These are phyloP conservation scores for Holothuria leucospilota DNA, from an alignment of 53 echinoderm and acorn worm genomes.

Conservation along the genomic window DNA sequence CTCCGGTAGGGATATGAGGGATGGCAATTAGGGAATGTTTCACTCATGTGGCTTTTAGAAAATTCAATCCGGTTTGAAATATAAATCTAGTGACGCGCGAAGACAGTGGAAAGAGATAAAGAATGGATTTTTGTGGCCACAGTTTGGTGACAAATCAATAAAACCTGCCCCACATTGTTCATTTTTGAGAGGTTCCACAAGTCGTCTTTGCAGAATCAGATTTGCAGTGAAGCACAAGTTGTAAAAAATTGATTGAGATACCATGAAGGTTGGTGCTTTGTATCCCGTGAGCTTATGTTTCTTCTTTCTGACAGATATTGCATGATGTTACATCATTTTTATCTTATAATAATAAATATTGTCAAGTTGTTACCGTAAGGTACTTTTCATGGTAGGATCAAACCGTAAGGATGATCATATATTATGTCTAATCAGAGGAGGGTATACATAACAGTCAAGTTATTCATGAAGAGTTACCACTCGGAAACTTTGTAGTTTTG, in stretches of 20 bases:
- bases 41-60: constrained; percentile 32
- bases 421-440: constrained; percentile 4
- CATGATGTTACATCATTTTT: neutral
- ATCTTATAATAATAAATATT: constrained; percentile 15
- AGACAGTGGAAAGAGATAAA: neutral
- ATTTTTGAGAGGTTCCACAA: too few relatives aligned
- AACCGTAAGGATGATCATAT: neutral
- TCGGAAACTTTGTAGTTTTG: too few relatives aligned
- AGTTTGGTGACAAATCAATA: constrained; percentile 26
- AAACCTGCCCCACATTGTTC: constrained; percentile 1
- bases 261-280: too few relatives aligned
- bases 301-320: neutral
- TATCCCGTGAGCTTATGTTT: neutral
- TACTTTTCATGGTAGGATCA: neutral
- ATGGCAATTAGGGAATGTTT: constrained; percentile 40
- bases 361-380: neutral
- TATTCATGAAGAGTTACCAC: too few relatives aligned
- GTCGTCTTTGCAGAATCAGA: too few relatives aligned
- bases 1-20: neutral
- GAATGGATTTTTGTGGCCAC: constrained; percentile 1
- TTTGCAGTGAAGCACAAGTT: too few relatives aligned
- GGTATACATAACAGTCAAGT: neutral
- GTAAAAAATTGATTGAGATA: too few relatives aligned
- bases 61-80: constrained; percentile 23
- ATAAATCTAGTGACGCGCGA: constrained; percentile 11